A percentile compares a stretch with the other conserved stretches of the same genome.
Evolutionary conservation across 2,888 invertebrate species (phyloP).

Genomic region (Agapostemon virescens): DNA sequence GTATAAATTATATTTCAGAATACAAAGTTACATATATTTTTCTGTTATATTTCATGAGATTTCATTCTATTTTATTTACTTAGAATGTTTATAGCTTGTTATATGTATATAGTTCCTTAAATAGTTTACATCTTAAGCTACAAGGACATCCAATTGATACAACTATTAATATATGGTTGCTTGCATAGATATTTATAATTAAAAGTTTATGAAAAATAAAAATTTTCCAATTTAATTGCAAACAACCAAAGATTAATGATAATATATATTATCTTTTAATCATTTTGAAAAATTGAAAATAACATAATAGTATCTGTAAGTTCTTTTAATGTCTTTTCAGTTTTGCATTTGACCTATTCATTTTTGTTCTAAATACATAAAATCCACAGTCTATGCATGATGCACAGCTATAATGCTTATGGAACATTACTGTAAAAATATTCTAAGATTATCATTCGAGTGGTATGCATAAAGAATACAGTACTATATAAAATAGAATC

Average conservation of each 20-base stretch:
- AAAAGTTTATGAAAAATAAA: background rate
- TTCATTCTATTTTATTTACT: background rate
- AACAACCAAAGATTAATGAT: background rate
- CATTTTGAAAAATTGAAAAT: background rate
- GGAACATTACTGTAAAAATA: background rate
- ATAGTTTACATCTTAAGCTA: background rate
- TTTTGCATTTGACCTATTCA: background rate
- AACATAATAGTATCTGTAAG: background rate
- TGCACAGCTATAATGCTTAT: background rate
- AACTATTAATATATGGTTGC: background rate
- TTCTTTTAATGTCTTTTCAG: background rate
- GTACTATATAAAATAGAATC: background rate
- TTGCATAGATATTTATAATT: background rate
- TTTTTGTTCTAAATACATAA: background rate
- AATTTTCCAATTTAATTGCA: background rate
- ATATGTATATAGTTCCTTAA: background rate
- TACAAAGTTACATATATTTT: background rate
- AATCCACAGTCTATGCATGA: background rate
- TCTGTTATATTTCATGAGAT: background rate
- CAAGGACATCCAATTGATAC: background rate
- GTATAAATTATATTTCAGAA: conserved; percentile 1
- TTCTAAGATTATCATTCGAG: background rate
- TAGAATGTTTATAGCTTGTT: background rate
- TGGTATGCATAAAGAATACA: background rate
- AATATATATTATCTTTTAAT: background rate